Evolutionary conservation across 2,888 invertebrate genomes (phyloP), one percentile per base, ranked within the genome.

Genomic region (Drosophila incognita): DNA sequence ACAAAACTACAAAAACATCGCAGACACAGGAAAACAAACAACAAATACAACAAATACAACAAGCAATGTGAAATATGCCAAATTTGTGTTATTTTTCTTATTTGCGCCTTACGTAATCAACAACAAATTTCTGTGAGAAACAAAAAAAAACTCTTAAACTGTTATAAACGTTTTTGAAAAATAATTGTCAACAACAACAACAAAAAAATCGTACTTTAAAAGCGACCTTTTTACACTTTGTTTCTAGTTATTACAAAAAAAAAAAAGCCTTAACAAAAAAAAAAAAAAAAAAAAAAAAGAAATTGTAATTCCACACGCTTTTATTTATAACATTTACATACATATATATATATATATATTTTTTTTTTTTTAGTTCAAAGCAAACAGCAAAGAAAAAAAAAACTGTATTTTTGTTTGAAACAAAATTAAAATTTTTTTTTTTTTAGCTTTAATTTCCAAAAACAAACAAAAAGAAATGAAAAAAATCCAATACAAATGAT

Each of bases 271-370:
- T 79, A 49, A 65, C 67, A 56, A 71, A 66, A 31, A 79, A 62
- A 51, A 77, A 59, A 63, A 56, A 54, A 31, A 62, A 46, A 58
- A 36, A 66, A 66, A 67, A 74, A 67, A 80, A 65, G 85, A 87
- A 84, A 85, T 74, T 85, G 90, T 89, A 85, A 85, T 85, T 85
- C 84, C 84, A 84, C 90, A 79, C 88, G 84, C 84, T 84, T 84
- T 84, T 85, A 90, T 85, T 90, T 90, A 79, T 83, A 74, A 86
- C n/a, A 67, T 81, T 76, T 73, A 74, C 66, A 83, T 64, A 51
- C 53, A 7, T 6, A 1, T 29, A 21, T 21, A 21, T 21, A 21
- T 21, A 21, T 21, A 21, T 21, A 21, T 21, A 21, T 21, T 53
- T 69, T 51, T 60, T 62, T 69, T 33, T 56, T 72, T 79, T 84